A percentile compares a stretch with the other conserved stretches of the same genome.
phyloP scores from a whole-genome alignment of 1,140 invertebrate species.

The Polyergus mexicanus region DNA sequence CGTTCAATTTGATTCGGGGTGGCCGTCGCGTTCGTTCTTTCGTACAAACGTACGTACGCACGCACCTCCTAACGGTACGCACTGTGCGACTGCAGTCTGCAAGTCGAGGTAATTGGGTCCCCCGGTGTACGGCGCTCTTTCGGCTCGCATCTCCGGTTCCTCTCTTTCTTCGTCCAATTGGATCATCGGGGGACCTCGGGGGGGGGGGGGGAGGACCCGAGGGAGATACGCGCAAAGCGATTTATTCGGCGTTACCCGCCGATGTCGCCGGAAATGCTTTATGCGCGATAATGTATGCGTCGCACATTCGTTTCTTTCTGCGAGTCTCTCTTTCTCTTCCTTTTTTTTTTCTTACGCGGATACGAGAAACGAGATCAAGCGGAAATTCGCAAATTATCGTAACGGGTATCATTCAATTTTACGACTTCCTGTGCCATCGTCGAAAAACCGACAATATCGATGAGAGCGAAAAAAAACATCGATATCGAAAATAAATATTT shows the following conservation, averaged over 20 bases:
- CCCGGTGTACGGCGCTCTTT: constrained; percentile 61
- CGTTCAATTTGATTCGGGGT: constrained; percentile 75
- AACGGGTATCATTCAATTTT: constrained; percentile 25
- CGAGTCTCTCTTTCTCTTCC: neutral
- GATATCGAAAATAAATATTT: neutral
- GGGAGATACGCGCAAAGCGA: constrained; percentile 13
- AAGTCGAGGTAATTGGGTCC: constrained; percentile 73
- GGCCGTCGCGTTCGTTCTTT: constrained; percentile 50
- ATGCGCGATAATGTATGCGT: constrained; percentile 42
- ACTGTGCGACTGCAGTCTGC: constrained; percentile 24
- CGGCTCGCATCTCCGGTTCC: constrained; percentile 41
- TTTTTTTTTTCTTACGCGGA: neutral
- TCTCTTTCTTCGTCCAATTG: constrained; percentile 46
- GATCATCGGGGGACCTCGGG: constrained; percentile 56
- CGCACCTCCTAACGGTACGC: constrained; percentile 69
- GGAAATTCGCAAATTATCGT: constrained; percentile 45
- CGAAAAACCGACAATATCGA: neutral
- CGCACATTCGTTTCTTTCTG: constrained; percentile 1
- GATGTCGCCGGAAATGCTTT: constrained; percentile 55
- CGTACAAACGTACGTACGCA: neutral
- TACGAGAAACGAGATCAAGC: constrained; percentile 33
- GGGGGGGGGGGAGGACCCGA: constrained; percentile 47
- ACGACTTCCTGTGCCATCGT: neutral
- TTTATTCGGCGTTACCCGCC: constrained; percentile 43
- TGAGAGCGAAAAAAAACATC: neutral